A percentile compares a stretch with the other conserved stretches of the same genome.
Conservation (phyloP, 2,888 invertebrate species). For the Schrankia costaestrigalis region DNA sequence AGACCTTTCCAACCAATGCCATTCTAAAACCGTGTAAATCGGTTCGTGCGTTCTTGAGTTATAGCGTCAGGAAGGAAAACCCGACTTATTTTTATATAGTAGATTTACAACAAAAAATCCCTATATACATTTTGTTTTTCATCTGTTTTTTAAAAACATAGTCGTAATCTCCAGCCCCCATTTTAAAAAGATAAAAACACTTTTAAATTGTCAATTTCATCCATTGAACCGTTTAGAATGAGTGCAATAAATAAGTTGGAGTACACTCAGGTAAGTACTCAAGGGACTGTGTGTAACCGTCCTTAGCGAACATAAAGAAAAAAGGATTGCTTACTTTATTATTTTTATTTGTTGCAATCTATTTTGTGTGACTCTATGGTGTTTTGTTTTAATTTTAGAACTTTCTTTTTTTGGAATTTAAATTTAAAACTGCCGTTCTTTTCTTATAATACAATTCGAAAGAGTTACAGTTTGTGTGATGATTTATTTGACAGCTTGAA, state of each 20-base stretch:
- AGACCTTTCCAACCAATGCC: too few species aligned
- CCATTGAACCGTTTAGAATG: constrained; percentile 58
- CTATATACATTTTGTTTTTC: background rate
- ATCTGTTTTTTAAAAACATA: constrained; percentile 3
- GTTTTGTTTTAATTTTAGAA: constrained; percentile 9
- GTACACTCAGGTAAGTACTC: constrained; percentile 62
- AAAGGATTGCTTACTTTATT: constrained; percentile 74
- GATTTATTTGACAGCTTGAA: too few species aligned
- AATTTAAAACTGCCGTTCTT: too few species aligned
- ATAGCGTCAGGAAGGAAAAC: too few species aligned
- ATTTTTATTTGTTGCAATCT: constrained; percentile 68
- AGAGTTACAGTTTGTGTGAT: too few species aligned
- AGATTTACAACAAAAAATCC: too few species aligned
- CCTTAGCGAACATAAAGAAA: constrained; percentile 56
- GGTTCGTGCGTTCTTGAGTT: too few species aligned
- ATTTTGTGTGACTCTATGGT: constrained; percentile 38
- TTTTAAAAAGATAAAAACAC: constrained; percentile 27
- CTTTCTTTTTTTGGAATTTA: too few species aligned
- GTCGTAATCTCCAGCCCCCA: constrained; percentile 13
- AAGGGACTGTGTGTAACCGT: constrained; percentile 56
- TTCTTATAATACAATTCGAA: too few species aligned
- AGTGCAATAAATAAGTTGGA: constrained; percentile 60
- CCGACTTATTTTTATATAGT: too few species aligned
- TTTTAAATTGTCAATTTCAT: constrained; percentile 46
- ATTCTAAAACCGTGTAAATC: too few species aligned